A percentile compares a stretch with the other conserved stretches of the same genome.
These are phyloP conservation scores for Acrossocheilus fasciatus DNA, from an alignment of 2,797 vertebrate genomes.

Conservation along the genomic window DNA sequence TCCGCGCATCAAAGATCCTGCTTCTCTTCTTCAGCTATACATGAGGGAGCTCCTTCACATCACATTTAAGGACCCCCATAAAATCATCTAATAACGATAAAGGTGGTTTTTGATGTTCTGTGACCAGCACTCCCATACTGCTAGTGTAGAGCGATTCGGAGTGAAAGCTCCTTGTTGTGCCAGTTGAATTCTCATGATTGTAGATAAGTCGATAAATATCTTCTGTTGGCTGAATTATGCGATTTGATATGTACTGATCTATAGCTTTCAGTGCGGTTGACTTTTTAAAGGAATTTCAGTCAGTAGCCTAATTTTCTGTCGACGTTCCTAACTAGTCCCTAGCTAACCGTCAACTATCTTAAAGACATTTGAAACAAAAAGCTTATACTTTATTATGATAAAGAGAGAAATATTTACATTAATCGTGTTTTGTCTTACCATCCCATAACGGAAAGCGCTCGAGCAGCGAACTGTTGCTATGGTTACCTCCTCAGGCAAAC, in stretches of 20 bases:
- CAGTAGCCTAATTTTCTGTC: neutral
- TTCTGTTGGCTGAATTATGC: neutral
- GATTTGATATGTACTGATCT: neutral
- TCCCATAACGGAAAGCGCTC: constrained; percentile 13
- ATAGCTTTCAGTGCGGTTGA: neutral
- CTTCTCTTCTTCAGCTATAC: neutral
- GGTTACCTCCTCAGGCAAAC: constrained; percentile 17
- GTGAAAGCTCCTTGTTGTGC: neutral
- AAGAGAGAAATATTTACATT: neutral
- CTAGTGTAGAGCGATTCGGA: neutral
- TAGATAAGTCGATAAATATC: neutral
- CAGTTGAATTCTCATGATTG: neutral
- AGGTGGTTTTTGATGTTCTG: neutral
- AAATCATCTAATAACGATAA: neutral
- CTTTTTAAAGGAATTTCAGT: constrained; percentile 7
- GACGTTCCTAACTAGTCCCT: neutral
- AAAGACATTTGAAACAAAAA: neutral
- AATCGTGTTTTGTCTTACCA: neutral
- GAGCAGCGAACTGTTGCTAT: constrained; percentile 19
- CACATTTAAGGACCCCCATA: neutral
- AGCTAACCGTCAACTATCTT: neutral
- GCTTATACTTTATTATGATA: neutral
- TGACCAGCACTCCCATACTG: neutral
- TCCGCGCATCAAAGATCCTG: constrained; percentile 30
- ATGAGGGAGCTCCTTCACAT: neutral